Evolutionary conservation across 2,888 invertebrate genomes (phyloP).

Genomic region (Ennomos quercinarius): DNA sequence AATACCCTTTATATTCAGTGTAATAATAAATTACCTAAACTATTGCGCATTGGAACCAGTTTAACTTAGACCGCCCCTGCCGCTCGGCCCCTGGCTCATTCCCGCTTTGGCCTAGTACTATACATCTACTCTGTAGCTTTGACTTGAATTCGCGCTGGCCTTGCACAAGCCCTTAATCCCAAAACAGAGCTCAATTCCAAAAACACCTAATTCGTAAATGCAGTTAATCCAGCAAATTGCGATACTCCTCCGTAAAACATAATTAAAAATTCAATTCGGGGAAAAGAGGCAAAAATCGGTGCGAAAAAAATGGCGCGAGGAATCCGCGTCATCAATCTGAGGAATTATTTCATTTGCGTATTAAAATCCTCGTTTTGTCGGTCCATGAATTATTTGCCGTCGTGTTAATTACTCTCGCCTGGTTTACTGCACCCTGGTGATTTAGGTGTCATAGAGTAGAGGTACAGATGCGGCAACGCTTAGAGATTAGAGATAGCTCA

Average conservation of each 20-base stretch:
- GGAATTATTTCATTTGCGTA: constrained; percentile 84
- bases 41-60: too few species aligned
- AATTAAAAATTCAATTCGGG: constrained; percentile 82
- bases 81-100: too few species aligned
- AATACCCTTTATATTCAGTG: too few species aligned
- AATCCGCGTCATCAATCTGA: constrained; percentile 82
- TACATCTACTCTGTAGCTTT: too few species aligned
- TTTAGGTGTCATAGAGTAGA: constrained; percentile 53
- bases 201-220: constrained; percentile 55
- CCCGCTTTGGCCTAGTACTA: too few species aligned
- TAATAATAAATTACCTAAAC: too few species aligned
- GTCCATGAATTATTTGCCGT: constrained; percentile 78
- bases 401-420: constrained; percentile 77
- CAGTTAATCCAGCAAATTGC: constrained; percentile 81
- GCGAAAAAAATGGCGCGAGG: constrained; percentile 62
- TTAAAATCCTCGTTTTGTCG: constrained; percentile 84
- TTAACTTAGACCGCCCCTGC: too few species aligned
- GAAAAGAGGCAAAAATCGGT: constrained; percentile 52
- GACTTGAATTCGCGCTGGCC: too few species aligned
- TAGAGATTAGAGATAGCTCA: not conserved
- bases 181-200: constrained; percentile 50
- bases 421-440: constrained; percentile 69
- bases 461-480: constrained; percentile 11
- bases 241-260: constrained; percentile 80
- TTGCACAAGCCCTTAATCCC: too few species aligned